These are phyloP conservation scores for Centropyge bicolor DNA, from an alignment of 2,797 vertebrate species.

Conservation along the genomic window DNA sequence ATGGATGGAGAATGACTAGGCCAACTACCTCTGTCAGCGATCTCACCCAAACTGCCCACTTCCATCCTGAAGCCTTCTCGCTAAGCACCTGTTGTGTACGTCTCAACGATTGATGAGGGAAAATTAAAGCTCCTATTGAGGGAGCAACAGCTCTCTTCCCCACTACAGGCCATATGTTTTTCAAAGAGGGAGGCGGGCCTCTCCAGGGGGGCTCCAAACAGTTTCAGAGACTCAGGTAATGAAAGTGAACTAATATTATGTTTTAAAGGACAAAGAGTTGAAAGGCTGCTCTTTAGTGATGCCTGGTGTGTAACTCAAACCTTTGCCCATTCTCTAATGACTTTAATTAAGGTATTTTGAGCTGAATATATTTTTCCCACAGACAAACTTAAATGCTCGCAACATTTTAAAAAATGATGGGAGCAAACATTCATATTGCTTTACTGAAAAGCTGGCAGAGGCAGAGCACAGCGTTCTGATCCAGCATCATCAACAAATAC, in stretches of 20 bases:
- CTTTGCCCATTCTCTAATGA: not conserved
- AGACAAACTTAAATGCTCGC: not conserved
- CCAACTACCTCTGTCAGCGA: slow-evolving; percentile 3
- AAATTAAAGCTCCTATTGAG: slow-evolving; percentile 54
- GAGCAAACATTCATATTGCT: not conserved
- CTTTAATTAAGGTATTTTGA: not conserved
- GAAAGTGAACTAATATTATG: slow-evolving; percentile 1
- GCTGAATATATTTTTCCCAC: not conserved
- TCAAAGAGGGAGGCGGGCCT: too few relatives aligned
- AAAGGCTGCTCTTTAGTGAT: slow-evolving; percentile 1
- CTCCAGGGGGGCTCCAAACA: too few relatives aligned
- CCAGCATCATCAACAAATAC: not conserved
- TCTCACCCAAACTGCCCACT: slow-evolving; percentile 13
- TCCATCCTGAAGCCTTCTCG: slow-evolving; percentile 15
- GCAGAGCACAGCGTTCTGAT: not conserved
- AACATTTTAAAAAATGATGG: not conserved
- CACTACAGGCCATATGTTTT: slow-evolving; percentile 24
- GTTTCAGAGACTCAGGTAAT: too few relatives aligned
- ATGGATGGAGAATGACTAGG: slow-evolving; percentile 21
- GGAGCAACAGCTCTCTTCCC: slow-evolving; percentile 27
- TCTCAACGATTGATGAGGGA: slow-evolving; percentile 38
- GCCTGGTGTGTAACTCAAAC: not conserved
- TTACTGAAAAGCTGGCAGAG: not conserved
- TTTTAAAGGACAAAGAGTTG: slow-evolving; percentile 38
- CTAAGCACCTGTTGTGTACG: slow-evolving; percentile 33